phyloP scores from a whole-genome alignment of 2,113 vertebrate genomes.

The Chiloscyllium plagiosum region DNA sequence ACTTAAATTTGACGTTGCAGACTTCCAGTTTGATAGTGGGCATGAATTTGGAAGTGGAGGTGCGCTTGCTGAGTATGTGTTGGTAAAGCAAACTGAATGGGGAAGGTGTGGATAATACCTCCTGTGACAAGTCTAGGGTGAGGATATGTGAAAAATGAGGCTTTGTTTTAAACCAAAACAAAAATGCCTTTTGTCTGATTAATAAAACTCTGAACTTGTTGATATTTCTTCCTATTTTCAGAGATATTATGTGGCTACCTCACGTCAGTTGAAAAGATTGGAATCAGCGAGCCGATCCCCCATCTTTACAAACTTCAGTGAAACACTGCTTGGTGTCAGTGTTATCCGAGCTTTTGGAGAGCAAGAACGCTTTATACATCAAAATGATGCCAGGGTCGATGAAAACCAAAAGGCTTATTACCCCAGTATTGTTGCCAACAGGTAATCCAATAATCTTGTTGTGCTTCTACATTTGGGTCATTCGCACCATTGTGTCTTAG shows the following conservation, averaged over 20 bases:
- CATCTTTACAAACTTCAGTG: conserved; percentile 87
- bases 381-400: conserved; percentile 81
- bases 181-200: background rate
- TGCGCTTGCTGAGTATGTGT: background rate
- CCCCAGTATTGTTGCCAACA: conserved; percentile 90
- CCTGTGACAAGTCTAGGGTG: background rate
- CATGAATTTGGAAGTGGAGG: background rate
- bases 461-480: background rate
- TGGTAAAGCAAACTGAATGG: background rate
- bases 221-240: conserved; percentile 45
- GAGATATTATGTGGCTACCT: conserved; percentile 90
- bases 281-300: conserved; percentile 92
- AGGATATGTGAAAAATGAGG: background rate
- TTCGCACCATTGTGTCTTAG: no score
- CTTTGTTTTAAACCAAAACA: background rate
- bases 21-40: background rate
- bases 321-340: conserved; percentile 83
- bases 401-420: conserved; percentile 93
- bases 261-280: conserved; percentile 85
- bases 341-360: conserved; percentile 87
- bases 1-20: background rate
- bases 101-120: background rate
- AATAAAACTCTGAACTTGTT: background rate
- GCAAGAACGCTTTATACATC: conserved; percentile 75
- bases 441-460: conserved; percentile 53